These are phyloP conservation scores for Hyperoplus immaculatus DNA, from an alignment of 2,797 vertebrate species.

Conservation along the genomic window DNA sequence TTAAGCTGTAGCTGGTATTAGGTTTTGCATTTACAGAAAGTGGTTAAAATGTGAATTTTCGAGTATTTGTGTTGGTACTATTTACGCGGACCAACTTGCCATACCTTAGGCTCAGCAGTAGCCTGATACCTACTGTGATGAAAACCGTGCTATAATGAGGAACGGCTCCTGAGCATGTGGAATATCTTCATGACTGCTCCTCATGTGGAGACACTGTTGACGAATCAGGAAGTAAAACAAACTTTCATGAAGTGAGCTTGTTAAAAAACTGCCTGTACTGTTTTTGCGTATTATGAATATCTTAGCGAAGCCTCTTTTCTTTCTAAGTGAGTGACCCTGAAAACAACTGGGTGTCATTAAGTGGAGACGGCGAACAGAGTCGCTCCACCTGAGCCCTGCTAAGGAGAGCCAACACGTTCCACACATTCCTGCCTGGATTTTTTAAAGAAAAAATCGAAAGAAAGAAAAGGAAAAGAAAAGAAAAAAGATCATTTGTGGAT, in stretches of 20 bases:
- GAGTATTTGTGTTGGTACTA: not conserved
- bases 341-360: constrained; percentile 53
- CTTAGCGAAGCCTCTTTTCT: constrained; percentile 17
- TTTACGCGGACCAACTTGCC: constrained; percentile 1
- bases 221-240: not conserved
- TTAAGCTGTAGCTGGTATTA: not conserved
- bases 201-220: not conserved
- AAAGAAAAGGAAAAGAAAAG: constrained; percentile 5
- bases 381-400: constrained; percentile 56
- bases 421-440: constrained; percentile 58
- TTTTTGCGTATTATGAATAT: not conserved
- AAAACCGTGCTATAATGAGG: constrained; percentile 52
- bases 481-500: constrained; percentile 61
- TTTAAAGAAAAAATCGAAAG: constrained; percentile 14
- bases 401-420: constrained; percentile 66
- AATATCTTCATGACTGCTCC: constrained; percentile 10
- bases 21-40: not conserved
- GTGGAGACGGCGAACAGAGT: constrained; percentile 30
- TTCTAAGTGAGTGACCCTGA: constrained; percentile 24
- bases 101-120: not conserved
- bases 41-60: not conserved
- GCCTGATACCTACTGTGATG: constrained; percentile 50
- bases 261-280: not conserved
- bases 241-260: not conserved
- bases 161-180: constrained; percentile 30